These are phyloP conservation scores for Hydroisotoma schaefferi DNA, from an alignment of 2,888 invertebrate genomes.

Conservation along the genomic window DNA sequence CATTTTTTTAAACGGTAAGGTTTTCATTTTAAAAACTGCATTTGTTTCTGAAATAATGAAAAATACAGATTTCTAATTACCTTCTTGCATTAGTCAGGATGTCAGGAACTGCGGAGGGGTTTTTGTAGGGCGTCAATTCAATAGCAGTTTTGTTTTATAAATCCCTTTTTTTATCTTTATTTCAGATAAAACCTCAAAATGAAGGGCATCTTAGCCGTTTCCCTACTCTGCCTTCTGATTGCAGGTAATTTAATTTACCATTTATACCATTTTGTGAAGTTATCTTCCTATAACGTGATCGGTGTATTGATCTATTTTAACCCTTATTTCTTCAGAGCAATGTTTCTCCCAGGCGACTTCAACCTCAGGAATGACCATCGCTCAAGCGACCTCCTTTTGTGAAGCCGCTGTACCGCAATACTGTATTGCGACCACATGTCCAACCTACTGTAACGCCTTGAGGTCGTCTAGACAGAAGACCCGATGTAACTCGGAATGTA, in stretches of 20 bases:
- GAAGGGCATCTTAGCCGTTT: constrained; percentile 13
- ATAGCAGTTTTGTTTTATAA: too few species aligned
- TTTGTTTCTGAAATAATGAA: too few species aligned
- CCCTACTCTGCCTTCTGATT: constrained; percentile 18
- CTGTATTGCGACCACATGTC: constrained; percentile 29
- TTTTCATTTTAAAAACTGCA: too few species aligned
- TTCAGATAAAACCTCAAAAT: too few species aligned
- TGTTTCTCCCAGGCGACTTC: constrained; percentile 10
- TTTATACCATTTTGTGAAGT: constrained; percentile 1
- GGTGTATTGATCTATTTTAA: not conserved
- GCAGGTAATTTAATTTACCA: constrained; percentile 19
- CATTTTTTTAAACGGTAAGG: too few species aligned
- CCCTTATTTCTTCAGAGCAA: constrained; percentile 1
- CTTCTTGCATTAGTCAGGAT: too few species aligned
- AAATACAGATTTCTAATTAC: too few species aligned
- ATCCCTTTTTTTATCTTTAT: too few species aligned
- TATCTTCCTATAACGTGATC: not conserved
- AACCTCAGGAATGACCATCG: constrained; percentile 22
- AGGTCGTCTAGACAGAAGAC: constrained; percentile 15
- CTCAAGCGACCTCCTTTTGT: constrained; percentile 29
- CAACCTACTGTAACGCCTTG: constrained; percentile 27
- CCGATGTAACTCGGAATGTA: constrained; percentile 25
- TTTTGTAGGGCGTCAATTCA: too few species aligned
- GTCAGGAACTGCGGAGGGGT: too few species aligned
- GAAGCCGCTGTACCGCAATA: constrained; percentile 27